These are phyloP conservation scores for Venturia canescens DNA, from an alignment of 1,140 invertebrate genomes.

Conservation along the genomic window DNA sequence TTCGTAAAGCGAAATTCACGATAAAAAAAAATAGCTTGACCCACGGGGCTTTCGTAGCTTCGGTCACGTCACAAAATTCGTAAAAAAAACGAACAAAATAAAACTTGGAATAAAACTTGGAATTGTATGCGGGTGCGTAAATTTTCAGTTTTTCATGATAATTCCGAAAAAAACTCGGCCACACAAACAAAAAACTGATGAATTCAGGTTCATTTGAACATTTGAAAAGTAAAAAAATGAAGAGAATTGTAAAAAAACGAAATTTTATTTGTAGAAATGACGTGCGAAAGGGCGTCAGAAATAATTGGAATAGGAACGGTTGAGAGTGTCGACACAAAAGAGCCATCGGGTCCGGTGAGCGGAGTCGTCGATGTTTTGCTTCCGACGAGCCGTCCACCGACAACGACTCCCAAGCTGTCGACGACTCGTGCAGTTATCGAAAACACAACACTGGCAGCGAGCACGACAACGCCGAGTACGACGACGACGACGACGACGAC, in stretches of 20 bases:
- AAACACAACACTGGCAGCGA: constrained; percentile 55
- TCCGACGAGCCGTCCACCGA: constrained; percentile 57
- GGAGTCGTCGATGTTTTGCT: constrained; percentile 61
- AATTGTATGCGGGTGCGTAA: no score
- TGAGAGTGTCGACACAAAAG: constrained; percentile 77
- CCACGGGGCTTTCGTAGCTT: no score
- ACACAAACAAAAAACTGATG: no score
- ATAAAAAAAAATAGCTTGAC: no score
- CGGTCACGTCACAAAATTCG: no score
- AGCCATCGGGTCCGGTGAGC: constrained; percentile 69
- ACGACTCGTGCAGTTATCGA: constrained; percentile 24
- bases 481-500: constrained; percentile 63
- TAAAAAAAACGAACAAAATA: no score
- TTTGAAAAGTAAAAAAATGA: not conserved
- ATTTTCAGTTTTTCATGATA: no score
- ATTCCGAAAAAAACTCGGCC: no score
- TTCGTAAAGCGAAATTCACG: no score
- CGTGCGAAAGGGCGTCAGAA: constrained; percentile 71
- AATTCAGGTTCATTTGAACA: no score
- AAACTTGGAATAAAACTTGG: no score
- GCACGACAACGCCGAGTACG: constrained; percentile 61
- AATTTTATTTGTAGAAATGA: constrained; percentile 69
- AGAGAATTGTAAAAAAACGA: not conserved
- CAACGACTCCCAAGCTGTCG: constrained; percentile 61
- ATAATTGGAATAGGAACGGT: constrained; percentile 79